phyloP scores from a whole-genome alignment of 2,888 invertebrate species.

The Drepanosiphum platanoidis region DNA sequence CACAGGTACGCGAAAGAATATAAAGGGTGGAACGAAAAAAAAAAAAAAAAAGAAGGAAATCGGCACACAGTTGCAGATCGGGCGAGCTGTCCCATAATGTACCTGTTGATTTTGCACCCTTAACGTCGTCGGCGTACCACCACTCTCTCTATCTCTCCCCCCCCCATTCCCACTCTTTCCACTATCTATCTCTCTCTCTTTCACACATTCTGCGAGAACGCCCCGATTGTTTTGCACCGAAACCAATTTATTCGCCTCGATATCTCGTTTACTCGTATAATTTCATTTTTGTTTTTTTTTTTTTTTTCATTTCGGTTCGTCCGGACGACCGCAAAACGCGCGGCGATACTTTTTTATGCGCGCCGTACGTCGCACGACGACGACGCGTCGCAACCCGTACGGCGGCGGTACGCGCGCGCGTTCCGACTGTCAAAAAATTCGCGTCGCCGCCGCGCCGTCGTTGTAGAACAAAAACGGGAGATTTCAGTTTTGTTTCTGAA shows the following conservation, averaged over 20 bases:
- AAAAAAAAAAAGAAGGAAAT: constrained; percentile 22
- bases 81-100: constrained; percentile 43
- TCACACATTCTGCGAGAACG: background rate
- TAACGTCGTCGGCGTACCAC: background rate
- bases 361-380: no score
- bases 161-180: background rate
- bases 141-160: background rate
- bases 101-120: constrained; percentile 58
- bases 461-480: no score
- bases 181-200: background rate
- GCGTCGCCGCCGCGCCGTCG: background rate
- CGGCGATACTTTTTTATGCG: no score
- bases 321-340: no score
- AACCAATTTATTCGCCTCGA: background rate
- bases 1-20: background rate
- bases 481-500: constrained; percentile 8
- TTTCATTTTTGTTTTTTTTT: background rate
- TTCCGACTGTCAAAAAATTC: constrained; percentile 7
- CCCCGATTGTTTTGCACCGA: background rate
- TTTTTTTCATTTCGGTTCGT: background rate
- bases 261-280: no score
- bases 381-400: no score
- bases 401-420: background rate
- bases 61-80: constrained; percentile 35
- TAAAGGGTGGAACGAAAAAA: background rate